phyloP scores from a whole-genome alignment of 2,113 vertebrate genomes.

The Pluvialis apricaria region DNA sequence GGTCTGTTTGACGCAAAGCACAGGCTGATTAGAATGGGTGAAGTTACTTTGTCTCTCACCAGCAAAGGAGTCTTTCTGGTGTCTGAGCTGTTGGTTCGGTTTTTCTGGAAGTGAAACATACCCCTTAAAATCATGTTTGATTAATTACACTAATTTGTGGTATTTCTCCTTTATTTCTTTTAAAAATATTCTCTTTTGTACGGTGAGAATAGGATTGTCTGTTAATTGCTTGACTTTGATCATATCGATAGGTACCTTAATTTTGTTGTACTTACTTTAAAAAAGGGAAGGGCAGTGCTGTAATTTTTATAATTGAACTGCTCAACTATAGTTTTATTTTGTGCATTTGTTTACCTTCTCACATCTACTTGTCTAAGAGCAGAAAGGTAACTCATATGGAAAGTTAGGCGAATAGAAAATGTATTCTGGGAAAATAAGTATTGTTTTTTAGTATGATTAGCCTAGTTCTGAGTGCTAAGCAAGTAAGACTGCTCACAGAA shows the following conservation, averaged over 20 bases:
- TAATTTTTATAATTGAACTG: background rate
- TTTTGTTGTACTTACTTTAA: background rate
- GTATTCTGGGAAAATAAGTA: background rate
- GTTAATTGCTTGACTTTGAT: background rate
- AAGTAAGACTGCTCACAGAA: background rate
- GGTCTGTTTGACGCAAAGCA: background rate
- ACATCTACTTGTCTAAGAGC: background rate
- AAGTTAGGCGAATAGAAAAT: background rate
- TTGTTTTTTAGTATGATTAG: background rate
- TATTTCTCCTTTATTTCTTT: background rate
- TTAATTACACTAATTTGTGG: background rate
- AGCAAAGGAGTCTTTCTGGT: background rate
- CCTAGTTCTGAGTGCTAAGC: background rate
- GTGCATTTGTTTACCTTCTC: background rate
- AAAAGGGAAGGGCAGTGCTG: background rate
- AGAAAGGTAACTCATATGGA: background rate
- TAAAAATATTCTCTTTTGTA: background rate
- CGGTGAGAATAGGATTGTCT: background rate
- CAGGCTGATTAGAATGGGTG: background rate
- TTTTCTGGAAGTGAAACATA: background rate
- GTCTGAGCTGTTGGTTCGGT: background rate
- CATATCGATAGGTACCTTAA: background rate
- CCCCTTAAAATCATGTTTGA: background rate
- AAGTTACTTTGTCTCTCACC: background rate
- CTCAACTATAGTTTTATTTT: background rate